Base-by-base conservation (phyloP, 2,888 invertebrate species). In the Pasiphila rectangulata region DNA sequence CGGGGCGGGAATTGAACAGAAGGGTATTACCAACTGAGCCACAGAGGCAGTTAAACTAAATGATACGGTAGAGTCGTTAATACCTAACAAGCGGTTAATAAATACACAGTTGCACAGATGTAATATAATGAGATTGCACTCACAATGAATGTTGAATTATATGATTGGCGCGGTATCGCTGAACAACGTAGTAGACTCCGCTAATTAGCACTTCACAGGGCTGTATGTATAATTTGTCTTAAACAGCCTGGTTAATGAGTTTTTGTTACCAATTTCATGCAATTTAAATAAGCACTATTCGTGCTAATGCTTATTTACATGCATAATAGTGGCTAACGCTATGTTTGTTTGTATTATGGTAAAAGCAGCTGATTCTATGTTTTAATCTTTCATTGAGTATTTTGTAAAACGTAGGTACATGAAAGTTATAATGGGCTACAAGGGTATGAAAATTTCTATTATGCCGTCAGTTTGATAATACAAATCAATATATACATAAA, bases 231-330 rank as follows among this genome's bases (percentile, higher is more conserved):
- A 69, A 64, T 71, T 64, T 56, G 57, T 51, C 54, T 62, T 59
- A 60, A 60, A 63, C 63, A 66, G 59, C 54, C 57, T 59, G 59
- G 58, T 59, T 66, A 64, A 64, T 63, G 56, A 58, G 50, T 61
- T 53, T 60, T 61, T 64, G 59, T 56, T 57, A 61, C 58, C 59
- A 62, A 64, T 67, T 63, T 64, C 59, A 66, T 64, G 59, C 61
- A 63, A 63, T 64, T 69, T 60, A 60, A 59, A 42, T 57, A 57
- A 62, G 45, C 58, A 57, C 37, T 51, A 49, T 49, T 50, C 48
- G 46, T 55, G 56, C 54, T 57, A 59, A 49, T 60, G 37, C 52
- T 54, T 51, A 59, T 64, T 60, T 61, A 51, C 43, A 57, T 56
- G 56, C 43, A 47, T 54, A 57, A 50, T 56, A 46, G 40, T 51